These are phyloP conservation scores for Palythoa grandiflora DNA, from an alignment of 92 coral and sea anemone species.

Conservation along the genomic window DNA sequence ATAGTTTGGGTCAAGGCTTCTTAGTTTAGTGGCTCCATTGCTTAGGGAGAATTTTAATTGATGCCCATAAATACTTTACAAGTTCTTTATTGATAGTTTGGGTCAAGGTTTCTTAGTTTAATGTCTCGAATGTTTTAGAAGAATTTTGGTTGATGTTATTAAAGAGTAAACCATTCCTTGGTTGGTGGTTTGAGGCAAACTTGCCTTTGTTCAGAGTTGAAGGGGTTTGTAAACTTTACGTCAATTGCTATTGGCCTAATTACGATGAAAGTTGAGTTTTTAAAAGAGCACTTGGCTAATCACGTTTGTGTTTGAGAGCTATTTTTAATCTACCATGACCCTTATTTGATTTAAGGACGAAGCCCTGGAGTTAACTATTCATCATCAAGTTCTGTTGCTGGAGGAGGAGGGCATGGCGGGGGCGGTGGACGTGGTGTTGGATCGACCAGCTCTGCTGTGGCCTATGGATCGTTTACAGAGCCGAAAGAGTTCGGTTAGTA, in stretches of 20 bases:
- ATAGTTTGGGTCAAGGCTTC: background rate
- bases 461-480: slow-evolving; percentile 71
- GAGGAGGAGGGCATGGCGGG: slow-evolving; percentile 81
- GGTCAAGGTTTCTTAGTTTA: too few species aligned
- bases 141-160: too few species aligned
- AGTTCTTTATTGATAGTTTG: too few species aligned
- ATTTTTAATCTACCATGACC: background rate
- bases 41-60: too few species aligned
- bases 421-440: slow-evolving; percentile 73
- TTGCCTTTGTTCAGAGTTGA: background rate
- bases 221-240: background rate
- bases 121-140: too few species aligned
- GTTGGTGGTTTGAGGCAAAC: too few species aligned
- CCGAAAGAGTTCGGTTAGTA: slow-evolving; percentile 71
- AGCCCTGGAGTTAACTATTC: slow-evolving; percentile 31
- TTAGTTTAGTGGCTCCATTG: too few species aligned
- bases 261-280: background rate
- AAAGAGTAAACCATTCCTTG: too few species aligned
- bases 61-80: too few species aligned
- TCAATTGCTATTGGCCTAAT: background rate
- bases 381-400: slow-evolving; percentile 52
- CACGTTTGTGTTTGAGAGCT: background rate
- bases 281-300: background rate
- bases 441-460: slow-evolving; percentile 53
- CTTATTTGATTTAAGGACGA: slow-evolving; percentile 10